Conservation (phyloP, 2,797 vertebrate species). For the Adrianichthys oophorus region DNA sequence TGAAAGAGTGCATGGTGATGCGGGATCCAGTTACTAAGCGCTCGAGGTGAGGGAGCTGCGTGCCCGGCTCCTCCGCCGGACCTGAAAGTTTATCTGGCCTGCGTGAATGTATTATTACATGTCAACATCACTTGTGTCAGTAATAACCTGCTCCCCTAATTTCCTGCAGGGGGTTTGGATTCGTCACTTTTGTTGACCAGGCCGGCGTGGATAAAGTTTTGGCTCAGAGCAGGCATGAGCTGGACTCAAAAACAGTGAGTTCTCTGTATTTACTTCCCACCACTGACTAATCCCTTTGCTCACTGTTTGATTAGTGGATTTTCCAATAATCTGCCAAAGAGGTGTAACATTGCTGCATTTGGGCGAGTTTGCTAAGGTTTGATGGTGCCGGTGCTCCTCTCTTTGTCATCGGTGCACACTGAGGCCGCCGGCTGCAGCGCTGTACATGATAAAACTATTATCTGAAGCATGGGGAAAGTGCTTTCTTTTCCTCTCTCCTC, state of each 20-base stretch:
- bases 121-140: slow-evolving; percentile 52
- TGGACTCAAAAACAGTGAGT: slow-evolving; percentile 99
- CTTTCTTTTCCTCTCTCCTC: slow-evolving; percentile 42
- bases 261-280: slow-evolving; percentile 66
- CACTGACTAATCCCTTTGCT: slow-evolving; percentile 58
- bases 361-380: slow-evolving; percentile 38
- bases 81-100: slow-evolving; percentile 68
- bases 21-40: slow-evolving; percentile 98
- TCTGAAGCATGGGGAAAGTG: slow-evolving; percentile 50
- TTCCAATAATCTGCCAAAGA: slow-evolving; percentile 53
- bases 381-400: slow-evolving; percentile 17
- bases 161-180: slow-evolving; percentile 91
- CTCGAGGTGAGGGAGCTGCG: slow-evolving; percentile 89
- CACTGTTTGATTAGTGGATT: slow-evolving; percentile 64
- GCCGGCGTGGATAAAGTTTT: slow-evolving; percentile 98
- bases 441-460: slow-evolving; percentile 31
- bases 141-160: slow-evolving; percentile 40
- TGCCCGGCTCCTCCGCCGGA: slow-evolving; percentile 32
- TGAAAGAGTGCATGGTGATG: slow-evolving; percentile 99
- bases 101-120: slow-evolving; percentile 55
- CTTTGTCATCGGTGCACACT: slow-evolving; percentile 2
- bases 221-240: slow-evolving; percentile 94
- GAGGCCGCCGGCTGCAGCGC: slow-evolving; percentile 16
- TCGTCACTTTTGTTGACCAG: slow-evolving; percentile 98
- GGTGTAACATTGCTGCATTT: slow-evolving; percentile 56